Conservation (phyloP, 2,888 invertebrate genomes). For the Thysanoteuthis rhombus region DNA sequence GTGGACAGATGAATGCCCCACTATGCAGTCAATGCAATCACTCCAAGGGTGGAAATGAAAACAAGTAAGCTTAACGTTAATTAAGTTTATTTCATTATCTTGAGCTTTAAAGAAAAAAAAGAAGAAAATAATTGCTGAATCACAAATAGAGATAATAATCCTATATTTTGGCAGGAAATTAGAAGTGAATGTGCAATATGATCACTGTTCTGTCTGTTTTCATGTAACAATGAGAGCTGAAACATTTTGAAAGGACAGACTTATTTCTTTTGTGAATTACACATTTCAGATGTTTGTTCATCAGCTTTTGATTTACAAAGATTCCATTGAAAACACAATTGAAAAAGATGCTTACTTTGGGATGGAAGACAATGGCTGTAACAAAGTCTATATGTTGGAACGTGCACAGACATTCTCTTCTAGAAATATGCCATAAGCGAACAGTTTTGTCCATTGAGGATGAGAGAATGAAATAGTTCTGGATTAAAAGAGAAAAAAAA, state of each 20-base stretch:
- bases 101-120: no score
- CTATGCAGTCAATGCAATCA: no score
- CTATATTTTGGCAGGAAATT: no score
- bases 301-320: neutral
- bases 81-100: no score
- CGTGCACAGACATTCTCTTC: slow-evolving; percentile 96
- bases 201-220: neutral
- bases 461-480: slow-evolving; percentile 94
- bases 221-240: neutral
- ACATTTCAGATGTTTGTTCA: neutral
- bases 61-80: no score
- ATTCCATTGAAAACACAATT: no score
- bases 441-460: slow-evolving; percentile 99
- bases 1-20: no score
- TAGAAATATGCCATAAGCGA: slow-evolving; percentile 94
- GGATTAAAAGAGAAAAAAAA: slow-evolving; percentile 47
- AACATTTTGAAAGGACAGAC: neutral
- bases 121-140: no score
- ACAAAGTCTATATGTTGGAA: slow-evolving; percentile 99
- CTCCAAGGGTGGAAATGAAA: no score
- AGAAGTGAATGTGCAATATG: no score
- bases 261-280: neutral
- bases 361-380: slow-evolving; percentile 98
- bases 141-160: no score
- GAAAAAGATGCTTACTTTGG: slow-evolving; percentile 68